These are phyloP conservation scores for Quadroppia sp. DNA, from an alignment of 2,888 invertebrate genomes.

Conservation along the genomic window DNA sequence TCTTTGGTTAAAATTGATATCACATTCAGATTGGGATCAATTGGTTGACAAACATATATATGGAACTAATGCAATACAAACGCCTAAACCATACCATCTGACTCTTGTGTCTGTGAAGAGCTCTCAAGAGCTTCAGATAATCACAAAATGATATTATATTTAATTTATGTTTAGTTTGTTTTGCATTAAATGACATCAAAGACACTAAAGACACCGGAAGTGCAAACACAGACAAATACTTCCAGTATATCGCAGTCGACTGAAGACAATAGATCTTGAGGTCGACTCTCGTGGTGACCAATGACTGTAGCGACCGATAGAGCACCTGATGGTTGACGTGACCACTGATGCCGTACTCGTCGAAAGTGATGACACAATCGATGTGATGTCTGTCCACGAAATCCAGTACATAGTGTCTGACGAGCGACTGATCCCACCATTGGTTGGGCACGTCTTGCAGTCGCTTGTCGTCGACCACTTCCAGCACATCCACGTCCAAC, in stretches of 20 bases:
- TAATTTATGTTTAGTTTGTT: constrained; percentile 13
- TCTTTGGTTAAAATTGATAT: not conserved
- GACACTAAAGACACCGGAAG: constrained; percentile 32
- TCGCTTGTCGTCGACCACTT: constrained; percentile 39
- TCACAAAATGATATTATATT: constrained; percentile 35
- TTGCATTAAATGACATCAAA: not conserved
- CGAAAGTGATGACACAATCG: constrained; percentile 74
- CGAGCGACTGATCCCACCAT: constrained; percentile 43
- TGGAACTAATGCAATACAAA: constrained; percentile 79
- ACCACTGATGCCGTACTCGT: constrained; percentile 83
- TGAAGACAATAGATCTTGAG: constrained; percentile 49
- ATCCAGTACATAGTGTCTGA: constrained; percentile 43
- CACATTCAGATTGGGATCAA: constrained; percentile 53
- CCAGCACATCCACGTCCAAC: not conserved
- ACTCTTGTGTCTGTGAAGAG: constrained; percentile 81
- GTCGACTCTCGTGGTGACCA: constrained; percentile 44
- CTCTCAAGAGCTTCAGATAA: constrained; percentile 58
- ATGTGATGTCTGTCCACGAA: constrained; percentile 42
- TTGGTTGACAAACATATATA: constrained; percentile 86
- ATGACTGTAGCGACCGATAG: constrained; percentile 49
- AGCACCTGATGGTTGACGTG: constrained; percentile 80
- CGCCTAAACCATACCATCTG: constrained; percentile 93
- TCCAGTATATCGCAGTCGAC: constrained; percentile 51
- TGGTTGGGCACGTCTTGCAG: constrained; percentile 44
- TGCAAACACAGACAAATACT: constrained; percentile 44